phyloP scores from a whole-genome alignment of 2,797 vertebrate species.

The Oreonectes daqikongensis region DNA sequence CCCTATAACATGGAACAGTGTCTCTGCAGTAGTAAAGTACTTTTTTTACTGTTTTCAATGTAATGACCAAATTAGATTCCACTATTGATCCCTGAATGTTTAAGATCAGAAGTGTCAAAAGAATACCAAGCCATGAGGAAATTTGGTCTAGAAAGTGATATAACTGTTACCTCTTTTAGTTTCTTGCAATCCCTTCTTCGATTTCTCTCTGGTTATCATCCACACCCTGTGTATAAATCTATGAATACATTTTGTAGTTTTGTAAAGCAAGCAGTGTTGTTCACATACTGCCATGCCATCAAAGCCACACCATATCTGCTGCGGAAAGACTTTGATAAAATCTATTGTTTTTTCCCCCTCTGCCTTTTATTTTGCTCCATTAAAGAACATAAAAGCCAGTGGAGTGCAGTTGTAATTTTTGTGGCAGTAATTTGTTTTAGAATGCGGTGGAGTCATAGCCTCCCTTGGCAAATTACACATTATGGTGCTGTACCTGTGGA shows the following conservation, averaged over 20 bases:
- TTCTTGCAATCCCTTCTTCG: conserved; percentile 9
- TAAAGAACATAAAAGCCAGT: conserved; percentile 49
- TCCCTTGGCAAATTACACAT: conserved; percentile 38
- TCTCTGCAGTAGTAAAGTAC: conserved; percentile 23
- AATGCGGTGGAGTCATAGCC: conserved; percentile 26
- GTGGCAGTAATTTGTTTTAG: conserved; percentile 40
- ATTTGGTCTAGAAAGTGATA: conserved; percentile 42
- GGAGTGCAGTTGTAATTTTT: conserved; percentile 46
- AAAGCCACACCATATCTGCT: neutral
- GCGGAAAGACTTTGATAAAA: conserved; percentile 14
- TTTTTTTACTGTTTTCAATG: neutral
- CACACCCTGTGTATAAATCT: neutral
- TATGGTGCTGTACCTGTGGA: conserved; percentile 27
- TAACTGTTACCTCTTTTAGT: conserved; percentile 23
- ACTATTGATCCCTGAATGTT: conserved; percentile 41
- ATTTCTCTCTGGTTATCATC: neutral
- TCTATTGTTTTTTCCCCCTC: conserved; percentile 10
- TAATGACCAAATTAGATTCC: conserved; percentile 22
- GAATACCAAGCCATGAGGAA: conserved; percentile 32
- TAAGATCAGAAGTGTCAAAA: conserved; percentile 31
- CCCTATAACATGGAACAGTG: neutral
- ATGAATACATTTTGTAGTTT: neutral
- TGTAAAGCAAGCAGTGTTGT: neutral
- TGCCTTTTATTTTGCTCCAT: conserved; percentile 33
- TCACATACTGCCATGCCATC: neutral